phyloP scores from a whole-genome alignment of 2,113 vertebrate genomes.

The Brachirus orientalis region DNA sequence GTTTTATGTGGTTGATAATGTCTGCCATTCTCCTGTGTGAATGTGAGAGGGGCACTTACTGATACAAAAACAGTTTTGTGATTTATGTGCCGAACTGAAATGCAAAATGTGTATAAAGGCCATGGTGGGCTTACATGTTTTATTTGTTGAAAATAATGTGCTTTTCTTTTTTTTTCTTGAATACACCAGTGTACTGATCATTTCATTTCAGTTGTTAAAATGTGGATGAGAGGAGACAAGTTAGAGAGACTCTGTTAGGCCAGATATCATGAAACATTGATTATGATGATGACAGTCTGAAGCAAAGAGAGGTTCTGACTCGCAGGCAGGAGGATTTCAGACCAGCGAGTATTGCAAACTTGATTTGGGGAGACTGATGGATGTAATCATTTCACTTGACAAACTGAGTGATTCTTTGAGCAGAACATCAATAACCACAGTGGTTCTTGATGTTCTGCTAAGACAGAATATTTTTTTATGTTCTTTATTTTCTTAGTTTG shows the following conservation, averaged over 20 bases:
- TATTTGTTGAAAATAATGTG: no score
- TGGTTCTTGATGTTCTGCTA: no score
- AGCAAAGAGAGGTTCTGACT: neutral
- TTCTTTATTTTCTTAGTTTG: no score
- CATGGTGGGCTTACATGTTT: neutral
- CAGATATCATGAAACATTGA: neutral
- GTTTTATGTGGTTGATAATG: slow-evolving; percentile 56
- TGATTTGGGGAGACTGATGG: slow-evolving; percentile 24
- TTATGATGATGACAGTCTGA: neutral
- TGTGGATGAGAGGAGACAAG: slow-evolving; percentile 14
- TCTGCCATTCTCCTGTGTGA: slow-evolving; percentile 24
- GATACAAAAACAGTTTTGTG: slow-evolving; percentile 8
- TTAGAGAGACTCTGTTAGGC: neutral
- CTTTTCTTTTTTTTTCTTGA: no score
- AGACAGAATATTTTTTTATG: neutral
- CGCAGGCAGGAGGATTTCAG: slow-evolving; percentile 15
- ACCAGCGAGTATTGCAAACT: slow-evolving; percentile 2
- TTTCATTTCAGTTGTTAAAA: neutral
- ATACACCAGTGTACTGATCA: no score
- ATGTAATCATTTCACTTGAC: slow-evolving; percentile 23
- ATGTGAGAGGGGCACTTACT: slow-evolving; percentile 12
- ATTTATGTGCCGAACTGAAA: slow-evolving; percentile 14
- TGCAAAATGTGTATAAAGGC: slow-evolving; percentile 1
- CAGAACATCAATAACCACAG: slow-evolving; percentile 4
- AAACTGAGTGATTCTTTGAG: slow-evolving; percentile 24